Evolutionary conservation across 2,113 vertebrate species (phyloP), one percentile per base, ranked within the genome.

Genomic region (Dasyprocta punctata): DNA sequence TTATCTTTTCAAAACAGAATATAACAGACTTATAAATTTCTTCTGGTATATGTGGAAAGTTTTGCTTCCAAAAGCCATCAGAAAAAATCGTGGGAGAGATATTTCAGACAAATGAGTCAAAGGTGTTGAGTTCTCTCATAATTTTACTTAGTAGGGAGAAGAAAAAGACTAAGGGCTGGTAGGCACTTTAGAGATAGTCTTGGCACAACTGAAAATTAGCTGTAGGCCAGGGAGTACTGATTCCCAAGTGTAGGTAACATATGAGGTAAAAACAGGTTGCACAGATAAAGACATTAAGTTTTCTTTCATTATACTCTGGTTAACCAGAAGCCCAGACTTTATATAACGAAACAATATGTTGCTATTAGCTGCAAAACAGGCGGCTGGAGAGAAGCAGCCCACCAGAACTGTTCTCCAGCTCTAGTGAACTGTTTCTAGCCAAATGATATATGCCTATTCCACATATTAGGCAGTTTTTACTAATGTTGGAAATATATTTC

Each of bases 1-100:
- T 69, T 97, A 49, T 78, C 89, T 89, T 92, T 82, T 71, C 77
- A 89, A 86, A 94, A 84, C 14, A 54, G 73, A 94, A 92, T 65
- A 47, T 36, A 41, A 89, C 52, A 89, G 44, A 92, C 75, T 94
- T 58, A 80, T 41, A 36, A 67, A 56, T 95, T 81, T 93, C 36
- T 90, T 94, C 77, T 75, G 47, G 16, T 83, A 1, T 83, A 81
- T 81, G 63, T 89, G 14, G 28, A 92, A 11, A 86, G 1, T 16
- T 10, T 38, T 47, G 61, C 3, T 84, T 95, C 33, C 30, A 94
- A 73, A 6, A 86, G 11, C 14, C 26, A 28, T 10, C 2, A 44
- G n/a, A 54, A 73, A 77, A 78, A 83, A 78, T 65, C 52, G 69
- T 82, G 38, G 41, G 78, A 96, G 67, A 58, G 7, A 0, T 41